Evolutionary conservation across 2,113 vertebrate species (phyloP), one percentile per base, ranked within the genome.

Genomic region (Scalopus aquaticus): DNA sequence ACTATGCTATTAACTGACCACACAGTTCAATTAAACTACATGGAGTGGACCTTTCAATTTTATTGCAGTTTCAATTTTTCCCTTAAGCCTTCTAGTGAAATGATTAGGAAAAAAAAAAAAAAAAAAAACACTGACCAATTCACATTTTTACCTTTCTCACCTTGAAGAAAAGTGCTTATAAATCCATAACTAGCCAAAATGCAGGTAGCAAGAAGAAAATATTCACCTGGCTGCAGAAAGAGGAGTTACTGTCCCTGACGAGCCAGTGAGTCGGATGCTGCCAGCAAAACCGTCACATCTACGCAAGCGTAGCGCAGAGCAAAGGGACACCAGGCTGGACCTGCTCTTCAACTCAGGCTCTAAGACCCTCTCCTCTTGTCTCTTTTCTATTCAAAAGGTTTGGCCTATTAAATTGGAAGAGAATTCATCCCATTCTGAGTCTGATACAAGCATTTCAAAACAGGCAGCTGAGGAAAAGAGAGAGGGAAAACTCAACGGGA

Each of bases 91-190:
- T 93, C 56, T n/a, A 60, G 42, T 32, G 92, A 49, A 84, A 93
- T 1, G 51, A 19, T 28, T 44, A n/a, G n/a, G n/a, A n/a, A n/a
- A n/a, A n/a, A n/a, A n/a, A n/a, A n/a, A n/a, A n/a, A n/a, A n/a
- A n/a, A n/a, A n/a, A n/a, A n/a, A n/a, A n/a, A n/a, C n/a, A n/a
- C n/a, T n/a, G n/a, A n/a, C n/a, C 44, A 44, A 9, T 44, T 9
- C 44, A 44, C 44, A 44, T 44, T 44, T 90, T 60, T 39, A 42
- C 2, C 49, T 46, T 83, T 44, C 79, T 82, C 74, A 73, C 30
- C 30, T 86, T 89, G 74, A 92, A 87, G 35, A 65, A 83, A 95
- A 79, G 51, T 51, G 46, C 42, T 77, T 79, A 77, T 46, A 72
- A 90, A 62, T 35, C 42, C 62, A 1, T 44, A 81, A 80, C 35